Conservation (phyloP, 2,113 vertebrate genomes). For the Xenus cinereus region DNA sequence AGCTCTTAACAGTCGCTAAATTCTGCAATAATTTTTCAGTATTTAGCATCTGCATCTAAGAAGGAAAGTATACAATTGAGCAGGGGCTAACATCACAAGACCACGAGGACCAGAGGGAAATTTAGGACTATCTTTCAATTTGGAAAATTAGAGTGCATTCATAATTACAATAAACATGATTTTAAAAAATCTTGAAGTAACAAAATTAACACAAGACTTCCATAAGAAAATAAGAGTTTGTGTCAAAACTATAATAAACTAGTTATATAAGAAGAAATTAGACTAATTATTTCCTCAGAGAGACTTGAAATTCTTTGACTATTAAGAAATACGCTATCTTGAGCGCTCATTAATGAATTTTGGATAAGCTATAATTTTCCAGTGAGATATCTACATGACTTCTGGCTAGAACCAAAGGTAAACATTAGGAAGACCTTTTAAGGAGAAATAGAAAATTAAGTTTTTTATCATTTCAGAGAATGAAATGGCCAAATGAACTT, state of each 20-base stretch:
- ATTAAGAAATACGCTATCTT: neutral
- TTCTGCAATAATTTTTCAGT: neutral
- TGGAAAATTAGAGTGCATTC: neutral
- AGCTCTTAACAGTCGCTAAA: neutral
- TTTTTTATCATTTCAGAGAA: neutral
- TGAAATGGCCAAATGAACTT: neutral
- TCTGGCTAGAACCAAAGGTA: neutral
- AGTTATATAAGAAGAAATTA: constrained; percentile 31
- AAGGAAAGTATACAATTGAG: neutral
- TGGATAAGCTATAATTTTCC: neutral
- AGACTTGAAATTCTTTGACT: constrained; percentile 49
- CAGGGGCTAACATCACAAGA: neutral
- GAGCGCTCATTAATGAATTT: constrained; percentile 17
- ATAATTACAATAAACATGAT: neutral
- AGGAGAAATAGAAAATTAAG: neutral
- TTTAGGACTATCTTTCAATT: neutral
- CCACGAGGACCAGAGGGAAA: neutral
- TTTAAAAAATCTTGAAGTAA: neutral
- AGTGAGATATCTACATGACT: neutral
- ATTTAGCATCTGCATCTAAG: neutral
- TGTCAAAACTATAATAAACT: neutral
- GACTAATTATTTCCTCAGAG: constrained; percentile 73
- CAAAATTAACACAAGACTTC: constrained; percentile 64
- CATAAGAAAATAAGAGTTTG: constrained; percentile 52
- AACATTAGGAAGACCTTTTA: constrained; percentile 7